These are phyloP conservation scores for Drosophila ohnishii DNA, from an alignment of 1,140 invertebrate genomes.

Conservation along the genomic window DNA sequence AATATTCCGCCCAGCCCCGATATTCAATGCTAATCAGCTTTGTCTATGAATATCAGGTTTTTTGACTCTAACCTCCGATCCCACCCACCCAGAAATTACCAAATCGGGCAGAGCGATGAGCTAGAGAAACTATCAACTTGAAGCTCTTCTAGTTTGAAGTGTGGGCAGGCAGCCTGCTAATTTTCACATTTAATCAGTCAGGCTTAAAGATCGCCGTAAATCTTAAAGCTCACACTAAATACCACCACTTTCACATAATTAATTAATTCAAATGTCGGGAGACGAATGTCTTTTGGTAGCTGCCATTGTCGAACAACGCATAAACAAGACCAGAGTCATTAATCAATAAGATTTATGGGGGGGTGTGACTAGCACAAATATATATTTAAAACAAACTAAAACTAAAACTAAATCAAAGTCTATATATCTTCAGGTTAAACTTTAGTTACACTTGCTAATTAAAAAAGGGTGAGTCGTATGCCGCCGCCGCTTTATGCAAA, in stretches of 20 bases:
- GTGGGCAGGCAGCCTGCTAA: conserved; percentile 6
- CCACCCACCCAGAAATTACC: conserved; percentile 18
- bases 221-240: conserved; percentile 32
- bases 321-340: conserved; percentile 55
- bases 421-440: background rate
- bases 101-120: conserved; percentile 19
- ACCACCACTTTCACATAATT: conserved; percentile 61
- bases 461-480: conserved; percentile 27
- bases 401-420: background rate
- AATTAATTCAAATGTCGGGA: conserved; percentile 46
- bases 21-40: conserved; percentile 27
- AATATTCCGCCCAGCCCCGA: conserved; percentile 28
- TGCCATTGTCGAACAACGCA: conserved; percentile 46
- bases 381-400: conserved; percentile 30
- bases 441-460: conserved; percentile 34
- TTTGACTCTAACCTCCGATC: conserved; percentile 19
- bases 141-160: background rate
- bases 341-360: conserved; percentile 69
- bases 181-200: conserved; percentile 26
- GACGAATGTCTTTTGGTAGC: conserved; percentile 50
- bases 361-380: background rate
- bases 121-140: background rate
- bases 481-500: conserved; percentile 28
- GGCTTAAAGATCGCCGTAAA: conserved; percentile 17
- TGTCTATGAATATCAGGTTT: conserved; percentile 38